Percentiles rank a stretch among this genome's conserved stretches.
These are phyloP conservation scores for Oligia fasciuncula DNA, from an alignment of 2,888 invertebrate genomes.

Conservation along the genomic window DNA sequence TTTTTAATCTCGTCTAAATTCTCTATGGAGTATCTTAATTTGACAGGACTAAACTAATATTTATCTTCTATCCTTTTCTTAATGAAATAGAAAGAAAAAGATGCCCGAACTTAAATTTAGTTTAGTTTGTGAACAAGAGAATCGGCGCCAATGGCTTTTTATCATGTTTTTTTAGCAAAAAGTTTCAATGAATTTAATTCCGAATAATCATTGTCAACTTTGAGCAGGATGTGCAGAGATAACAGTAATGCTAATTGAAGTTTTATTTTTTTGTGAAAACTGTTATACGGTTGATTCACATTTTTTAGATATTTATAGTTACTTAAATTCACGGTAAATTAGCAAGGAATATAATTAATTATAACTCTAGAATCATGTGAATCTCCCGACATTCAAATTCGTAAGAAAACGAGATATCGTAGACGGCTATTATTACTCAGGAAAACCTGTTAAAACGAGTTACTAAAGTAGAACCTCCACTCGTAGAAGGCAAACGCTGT, in stretches of 20 bases:
- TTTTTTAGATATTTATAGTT: background rate
- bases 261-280: background rate
- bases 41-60: too few species aligned
- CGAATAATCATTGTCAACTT: background rate
- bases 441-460: conserved; percentile 54
- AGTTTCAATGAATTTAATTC: background rate
- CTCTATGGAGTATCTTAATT: too few species aligned
- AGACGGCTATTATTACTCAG: conserved; percentile 48
- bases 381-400: conserved; percentile 31
- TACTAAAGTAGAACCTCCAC: conserved; percentile 27
- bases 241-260: background rate
- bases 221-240: background rate
- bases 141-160: too few species aligned
- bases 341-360: conserved; percentile 3
- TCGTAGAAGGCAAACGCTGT: conserved; percentile 24
- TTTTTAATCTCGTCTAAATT: too few species aligned
- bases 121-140: too few species aligned
- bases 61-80: too few species aligned
- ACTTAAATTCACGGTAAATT: background rate
- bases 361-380: conserved; percentile 2
- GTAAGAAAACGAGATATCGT: conserved; percentile 42
- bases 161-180: background rate
- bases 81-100: too few species aligned
- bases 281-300: background rate
- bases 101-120: too few species aligned